Base-by-base conservation (phyloP, 2,888 invertebrate species). In the Tachystola acroxantha region DNA sequence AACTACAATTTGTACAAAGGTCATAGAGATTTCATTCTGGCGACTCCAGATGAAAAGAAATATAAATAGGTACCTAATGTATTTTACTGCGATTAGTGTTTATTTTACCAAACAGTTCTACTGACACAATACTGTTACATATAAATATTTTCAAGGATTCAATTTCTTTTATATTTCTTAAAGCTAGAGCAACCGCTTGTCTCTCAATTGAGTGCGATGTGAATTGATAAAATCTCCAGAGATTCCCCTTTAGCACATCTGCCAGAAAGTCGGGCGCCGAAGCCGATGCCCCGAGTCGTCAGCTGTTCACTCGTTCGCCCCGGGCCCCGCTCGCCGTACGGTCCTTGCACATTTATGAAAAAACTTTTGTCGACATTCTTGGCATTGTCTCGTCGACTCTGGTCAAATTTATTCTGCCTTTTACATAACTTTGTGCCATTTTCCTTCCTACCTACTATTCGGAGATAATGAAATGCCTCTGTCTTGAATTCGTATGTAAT, bases 291-390 rank as follows among this genome's bases (percentile, higher is more conserved):
- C 55, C 64, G 65, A 72, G 66, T 65, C 78, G 84, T 75, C 85
- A 85, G 80, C 82, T 85, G 84, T 71, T 74, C 70, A 50, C 62
- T 63, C 64, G 56, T n/a, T n/a, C n/a, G n/a, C n/a, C n/a, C n/a
- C n/a, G n/a, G n/a, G n/a, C 53, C 53, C 56, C 20, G 10, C 31
- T 9, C 7, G 25, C 27, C 13, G 56, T 50, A 47, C 64, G 65
- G 63, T 65, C 66, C 67, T 70, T 72, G 74, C 75, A 70, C 81
- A 75, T 81, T 82, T 84, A 84, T 82, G 82, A 86, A 85, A 82
- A 84, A 84, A 81, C 70, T 81, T 81, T 76, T 55, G 56, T 68
- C 67, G 67, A 70, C 69, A 71, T 75, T 72, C 72, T 72, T 74
- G 64, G 64, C 73, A 73, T 72, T 74, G 74, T 78, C 75, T 69